phyloP scores from a whole-genome alignment of 2,797 vertebrate species.

The Calcarius lapponicus region DNA sequence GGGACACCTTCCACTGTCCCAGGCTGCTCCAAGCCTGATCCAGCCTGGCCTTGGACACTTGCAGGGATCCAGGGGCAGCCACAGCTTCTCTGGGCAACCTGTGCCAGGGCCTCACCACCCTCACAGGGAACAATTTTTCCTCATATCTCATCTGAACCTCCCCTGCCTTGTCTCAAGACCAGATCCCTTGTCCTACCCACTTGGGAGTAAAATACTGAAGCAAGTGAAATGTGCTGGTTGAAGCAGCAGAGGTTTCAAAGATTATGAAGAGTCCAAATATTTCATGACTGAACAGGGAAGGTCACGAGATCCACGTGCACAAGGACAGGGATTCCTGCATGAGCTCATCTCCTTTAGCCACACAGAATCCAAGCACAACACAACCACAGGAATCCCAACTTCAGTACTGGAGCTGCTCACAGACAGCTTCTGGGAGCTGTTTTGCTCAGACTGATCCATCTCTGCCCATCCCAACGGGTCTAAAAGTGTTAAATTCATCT shows the following conservation, averaged over 20 bases:
- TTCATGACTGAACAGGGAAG: not conserved
- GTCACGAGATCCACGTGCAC: not conserved
- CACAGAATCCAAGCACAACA: not conserved
- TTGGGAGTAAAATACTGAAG: not conserved
- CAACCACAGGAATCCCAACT: not conserved
- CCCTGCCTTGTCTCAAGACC: not conserved
- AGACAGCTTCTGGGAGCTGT: not conserved
- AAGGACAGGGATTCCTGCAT: not conserved
- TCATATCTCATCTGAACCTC: not conserved
- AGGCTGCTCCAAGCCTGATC: fast-evolving
- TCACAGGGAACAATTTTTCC: not conserved
- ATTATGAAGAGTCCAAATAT: not conserved
- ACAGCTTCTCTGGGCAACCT: not conserved
- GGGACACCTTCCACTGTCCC: not conserved
- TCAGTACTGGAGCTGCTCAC: fast-evolving
- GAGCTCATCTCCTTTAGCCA: not conserved
- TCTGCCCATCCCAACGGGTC: not conserved
- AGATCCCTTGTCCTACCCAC: not conserved
- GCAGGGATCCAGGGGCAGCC: not conserved
- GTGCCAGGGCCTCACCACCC: not conserved
- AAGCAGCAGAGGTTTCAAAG: not conserved
- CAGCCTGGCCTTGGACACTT: not conserved
- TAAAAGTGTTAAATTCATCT: not conserved
- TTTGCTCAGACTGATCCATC: not conserved
- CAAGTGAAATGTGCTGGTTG: fast-evolving